These are phyloP conservation scores for Rhyacichthys aspro DNA, from an alignment of 2,797 vertebrate genomes.

Conservation along the genomic window DNA sequence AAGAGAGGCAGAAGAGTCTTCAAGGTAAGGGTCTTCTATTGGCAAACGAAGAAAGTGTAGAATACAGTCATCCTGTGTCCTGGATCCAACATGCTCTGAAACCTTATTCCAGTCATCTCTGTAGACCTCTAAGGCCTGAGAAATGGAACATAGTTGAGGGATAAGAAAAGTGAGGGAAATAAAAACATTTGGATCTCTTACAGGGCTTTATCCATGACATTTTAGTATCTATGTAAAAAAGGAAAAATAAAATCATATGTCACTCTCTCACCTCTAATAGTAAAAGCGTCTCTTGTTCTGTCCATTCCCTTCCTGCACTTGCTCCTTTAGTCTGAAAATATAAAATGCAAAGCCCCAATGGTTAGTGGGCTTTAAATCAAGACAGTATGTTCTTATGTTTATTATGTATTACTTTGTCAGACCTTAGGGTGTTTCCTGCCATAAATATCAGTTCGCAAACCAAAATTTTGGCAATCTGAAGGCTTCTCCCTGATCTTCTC, in stretches of 20 bases:
- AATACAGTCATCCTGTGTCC: constrained; percentile 97
- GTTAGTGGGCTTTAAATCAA: background rate
- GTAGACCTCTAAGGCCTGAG: constrained; percentile 95
- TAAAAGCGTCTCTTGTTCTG: constrained; percentile 94
- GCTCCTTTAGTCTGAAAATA: constrained; percentile 90
- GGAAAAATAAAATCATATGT: background rate
- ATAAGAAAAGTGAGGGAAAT: background rate
- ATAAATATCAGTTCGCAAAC: constrained; percentile 92
- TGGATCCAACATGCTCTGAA: constrained; percentile 95
- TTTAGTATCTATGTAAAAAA: background rate
- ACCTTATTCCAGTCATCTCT: constrained; percentile 99
- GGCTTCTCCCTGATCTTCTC: constrained; percentile 94
- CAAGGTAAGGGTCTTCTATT: constrained; percentile 95
- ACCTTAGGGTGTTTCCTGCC: constrained; percentile 93
- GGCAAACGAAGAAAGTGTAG: constrained; percentile 95
- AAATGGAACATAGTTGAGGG: background rate
- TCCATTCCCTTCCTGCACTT: constrained; percentile 95
- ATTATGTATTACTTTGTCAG: background rate
- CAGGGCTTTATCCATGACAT: background rate
- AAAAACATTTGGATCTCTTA: background rate
- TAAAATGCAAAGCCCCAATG: background rate
- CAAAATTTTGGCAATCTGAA: constrained; percentile 93
- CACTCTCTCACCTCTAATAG: constrained; percentile 87
- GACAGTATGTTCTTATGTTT: background rate
- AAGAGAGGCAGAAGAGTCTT: constrained; percentile 92